Base-by-base conservation (phyloP, 2,797 vertebrate species). In the Emydoidea blandingii region DNA sequence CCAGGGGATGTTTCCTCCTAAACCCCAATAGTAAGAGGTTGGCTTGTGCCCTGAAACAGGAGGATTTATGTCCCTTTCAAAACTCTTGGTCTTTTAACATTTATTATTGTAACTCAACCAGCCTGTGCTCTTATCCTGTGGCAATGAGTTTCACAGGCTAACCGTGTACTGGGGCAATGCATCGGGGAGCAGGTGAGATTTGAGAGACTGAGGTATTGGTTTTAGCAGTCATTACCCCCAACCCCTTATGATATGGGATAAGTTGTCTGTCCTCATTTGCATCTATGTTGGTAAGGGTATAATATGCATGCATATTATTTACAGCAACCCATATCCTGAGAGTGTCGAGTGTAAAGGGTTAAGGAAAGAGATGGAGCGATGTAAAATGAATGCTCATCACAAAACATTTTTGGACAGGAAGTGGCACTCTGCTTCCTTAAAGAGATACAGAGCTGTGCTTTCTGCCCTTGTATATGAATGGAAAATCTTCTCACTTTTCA, bases 371-470 rank as follows among this genome's bases (percentile, higher is more conserved):
- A 89, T 95, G 90, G 80, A 94, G 79, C 93, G 62, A 88, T 83
- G 50, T 78, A 94, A 93, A 90, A 79, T 95, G 91, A 95, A 96
- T 68, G 81, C 84, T 96, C 92, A 89, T 89, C 91, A 93, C 88
- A 91, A 95, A 91, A 91, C 88, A 81, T 93, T 89, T 96, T 85
- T 90, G 81, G 88, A 91, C 82, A 95, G 88, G 83, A 94, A 91
- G 86, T 53, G 93, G 74, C 57, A 56, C 86, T 93, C 92, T 84
- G 92, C 74, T 68, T 87, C 79, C 86, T 95, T 91, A 91, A 89
- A 95, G 85, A 95, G 89, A 92, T 92, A 93, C 84, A 92, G 27
- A 94, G 91, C 93, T 81, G 88, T 91, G 83, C 74, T 83, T 95
- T 92, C 90, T 94, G 54, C 91, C 92, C 85, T 87, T 68, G 52